Evolutionary conservation across 2,113 vertebrate species (phyloP).

Genomic region (Capricornis sumatraensis): DNA sequence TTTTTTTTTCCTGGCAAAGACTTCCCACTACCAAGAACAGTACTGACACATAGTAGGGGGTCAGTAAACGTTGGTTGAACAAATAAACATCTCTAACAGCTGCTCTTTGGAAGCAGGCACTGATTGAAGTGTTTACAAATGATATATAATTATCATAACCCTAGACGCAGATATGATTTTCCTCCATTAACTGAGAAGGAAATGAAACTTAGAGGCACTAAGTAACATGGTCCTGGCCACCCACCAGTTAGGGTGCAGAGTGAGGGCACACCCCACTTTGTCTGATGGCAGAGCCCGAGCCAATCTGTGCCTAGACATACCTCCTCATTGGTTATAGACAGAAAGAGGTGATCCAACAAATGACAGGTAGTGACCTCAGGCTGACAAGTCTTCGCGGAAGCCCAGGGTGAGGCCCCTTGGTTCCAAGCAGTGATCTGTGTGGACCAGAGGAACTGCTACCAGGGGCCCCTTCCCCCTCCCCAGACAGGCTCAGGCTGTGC

Average conservation of each 20-base stretch:
- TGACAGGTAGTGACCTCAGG: not conserved
- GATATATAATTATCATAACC: not conserved
- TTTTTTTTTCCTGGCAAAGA: not conserved
- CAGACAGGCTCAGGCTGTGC: not conserved
- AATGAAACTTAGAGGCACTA: conserved; percentile 3
- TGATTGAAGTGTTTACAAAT: not conserved
- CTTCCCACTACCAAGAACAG: not conserved
- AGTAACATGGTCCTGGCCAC: not conserved
- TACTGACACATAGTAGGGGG: not conserved
- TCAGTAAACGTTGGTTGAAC: not conserved
- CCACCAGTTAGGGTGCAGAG: not conserved
- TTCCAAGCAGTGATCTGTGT: not conserved
- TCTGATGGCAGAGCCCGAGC: not conserved
- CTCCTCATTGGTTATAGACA: not conserved
- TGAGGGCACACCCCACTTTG: not conserved
- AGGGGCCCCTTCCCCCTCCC: not conserved
- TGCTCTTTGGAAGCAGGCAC: not conserved
- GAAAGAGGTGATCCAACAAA: not conserved
- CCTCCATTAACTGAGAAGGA: not conserved
- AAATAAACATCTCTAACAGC: not conserved
- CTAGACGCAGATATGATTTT: not conserved
- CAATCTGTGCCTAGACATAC: not conserved
- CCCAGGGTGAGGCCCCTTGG: not conserved
- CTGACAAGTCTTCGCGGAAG: not conserved
- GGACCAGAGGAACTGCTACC: not conserved